Base-by-base conservation (phyloP, 2,888 invertebrate genomes). In the Meghimatium bilineatum region DNA sequence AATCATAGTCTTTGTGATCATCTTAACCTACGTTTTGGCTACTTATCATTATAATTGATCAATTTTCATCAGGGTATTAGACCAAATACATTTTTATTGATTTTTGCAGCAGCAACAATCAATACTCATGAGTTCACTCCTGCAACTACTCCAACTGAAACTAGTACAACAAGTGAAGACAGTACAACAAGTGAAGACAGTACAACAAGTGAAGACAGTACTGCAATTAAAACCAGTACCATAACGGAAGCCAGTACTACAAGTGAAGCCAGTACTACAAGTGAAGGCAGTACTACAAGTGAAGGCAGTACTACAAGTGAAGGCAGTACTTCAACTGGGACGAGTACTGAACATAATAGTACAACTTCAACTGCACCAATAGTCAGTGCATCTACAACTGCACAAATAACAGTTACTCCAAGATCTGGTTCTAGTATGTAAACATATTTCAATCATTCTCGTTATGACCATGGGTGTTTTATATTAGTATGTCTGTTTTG, bases 91-190 rank as follows among this genome's bases (percentile, higher is more conserved):
- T n/a, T n/a, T n/a, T n/a, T n/a, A n/a, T n/a, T n/a, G n/a, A n/a
- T n/a, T n/a, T n/a, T n/a, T 49, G 17, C 17, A 49, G 49, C 17
- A 49, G 49, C 49, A 49, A 49, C 49, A 49, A 12, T 17, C 8
- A 49, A 8, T 12, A 49, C 10, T 49, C 17, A 8, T 49, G 49
- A 12, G 49, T 17, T 17, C 49, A 52, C 34, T 60, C 56, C 77
- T 77, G 32, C 77, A 29, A 60, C 60, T 77, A 36, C 77, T 60
- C 10, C 77, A 49, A 77, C 77, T 77, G 32, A 44, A 60, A 60
- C 34, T 49, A 69, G 29, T 60, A 77, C 34, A 60, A 29, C 34
- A n/a, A 60, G 34, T 60, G 14, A 32, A 38, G 17, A 32, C 17
- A 60, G 12, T 6, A 75, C 38, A 14, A 17, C 75, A 17, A 75